A percentile compares a stretch with the other conserved stretches of the same genome.
phyloP scores from a whole-genome alignment of 2,888 invertebrate genomes.

The Blastobasis lacticolella region DNA sequence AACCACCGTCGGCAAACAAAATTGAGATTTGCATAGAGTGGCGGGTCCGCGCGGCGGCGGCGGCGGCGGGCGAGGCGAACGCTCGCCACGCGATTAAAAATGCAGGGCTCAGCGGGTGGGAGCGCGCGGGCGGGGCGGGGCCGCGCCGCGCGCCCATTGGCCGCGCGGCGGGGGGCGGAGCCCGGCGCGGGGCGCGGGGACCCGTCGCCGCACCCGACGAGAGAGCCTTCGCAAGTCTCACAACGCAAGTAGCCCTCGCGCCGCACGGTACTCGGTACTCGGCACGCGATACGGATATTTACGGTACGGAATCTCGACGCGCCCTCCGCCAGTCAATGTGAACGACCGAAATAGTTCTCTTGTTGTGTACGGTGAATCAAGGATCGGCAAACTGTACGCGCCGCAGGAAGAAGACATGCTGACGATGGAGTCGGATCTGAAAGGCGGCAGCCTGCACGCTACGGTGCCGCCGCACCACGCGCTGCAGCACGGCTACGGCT shows the following conservation, averaged over 20 bases:
- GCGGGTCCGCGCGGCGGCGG: conserved; percentile 65
- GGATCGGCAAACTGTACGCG: conserved; percentile 86
- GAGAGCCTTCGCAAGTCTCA: conserved; percentile 43
- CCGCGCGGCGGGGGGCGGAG: conserved; percentile 32
- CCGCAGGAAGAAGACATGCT: conserved; percentile 89
- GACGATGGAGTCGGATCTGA: conserved; percentile 94
- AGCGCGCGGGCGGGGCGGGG: conserved; percentile 54
- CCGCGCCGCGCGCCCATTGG: conserved; percentile 34
- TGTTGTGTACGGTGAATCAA: conserved; percentile 67
- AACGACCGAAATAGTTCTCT: conserved; percentile 62
- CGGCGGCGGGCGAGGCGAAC: conserved; percentile 36
- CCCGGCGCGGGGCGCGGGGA: conserved; percentile 36
- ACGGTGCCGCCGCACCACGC: conserved; percentile 90
- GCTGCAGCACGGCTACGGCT: conserved; percentile 82
- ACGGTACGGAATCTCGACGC: conserved; percentile 48
- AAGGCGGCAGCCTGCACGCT: conserved; percentile 90
- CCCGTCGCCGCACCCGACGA: conserved; percentile 49
- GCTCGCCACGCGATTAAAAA: conserved; percentile 54
- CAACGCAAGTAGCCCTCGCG: conserved; percentile 68
- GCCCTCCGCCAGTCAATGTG: conserved; percentile 70
- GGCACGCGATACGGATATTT: too few relatives aligned
- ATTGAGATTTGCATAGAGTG: conserved; percentile 71
- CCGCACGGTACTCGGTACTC: conserved; percentile 47
- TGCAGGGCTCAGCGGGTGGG: conserved; percentile 40
- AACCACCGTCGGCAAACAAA: conserved; percentile 67